phyloP scores from a whole-genome alignment of 2,888 invertebrate genomes.

The Acrobasis repandana region DNA sequence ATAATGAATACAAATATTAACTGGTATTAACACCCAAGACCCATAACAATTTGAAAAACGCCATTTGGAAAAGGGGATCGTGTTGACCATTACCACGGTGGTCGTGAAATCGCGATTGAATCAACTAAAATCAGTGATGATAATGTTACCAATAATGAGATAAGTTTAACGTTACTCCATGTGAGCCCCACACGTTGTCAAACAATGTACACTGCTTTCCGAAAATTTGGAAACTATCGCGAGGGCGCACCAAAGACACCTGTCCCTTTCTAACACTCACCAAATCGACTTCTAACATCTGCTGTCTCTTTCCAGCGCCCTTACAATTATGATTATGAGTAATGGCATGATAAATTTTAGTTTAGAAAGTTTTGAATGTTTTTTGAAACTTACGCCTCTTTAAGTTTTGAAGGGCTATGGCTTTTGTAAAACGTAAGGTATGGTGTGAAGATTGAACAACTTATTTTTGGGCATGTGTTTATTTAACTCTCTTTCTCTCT shows the following conservation, averaged over 20 bases:
- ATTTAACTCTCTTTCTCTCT: not conserved
- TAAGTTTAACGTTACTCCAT: slow-evolving; percentile 39
- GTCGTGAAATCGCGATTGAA: too few relatives aligned
- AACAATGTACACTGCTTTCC: slow-evolving; percentile 76
- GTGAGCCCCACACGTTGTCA: slow-evolving; percentile 55
- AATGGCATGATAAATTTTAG: slow-evolving; percentile 51
- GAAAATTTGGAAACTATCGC: slow-evolving; percentile 81
- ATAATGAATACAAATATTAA: too few relatives aligned
- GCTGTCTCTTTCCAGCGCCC: slow-evolving; percentile 41
- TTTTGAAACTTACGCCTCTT: slow-evolving; percentile 20
- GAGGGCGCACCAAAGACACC: slow-evolving; percentile 70
- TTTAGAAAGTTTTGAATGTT: slow-evolving; percentile 25
- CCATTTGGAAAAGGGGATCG: too few relatives aligned
- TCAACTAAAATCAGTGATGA: too few relatives aligned
- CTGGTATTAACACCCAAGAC: too few relatives aligned
- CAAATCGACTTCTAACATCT: slow-evolving; percentile 18
- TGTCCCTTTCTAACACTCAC: slow-evolving; percentile 46
- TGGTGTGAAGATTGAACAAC: not conserved
- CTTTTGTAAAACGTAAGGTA: not conserved
- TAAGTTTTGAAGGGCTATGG: not conserved
- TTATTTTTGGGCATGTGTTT: not conserved
- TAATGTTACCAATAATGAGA: too few relatives aligned
- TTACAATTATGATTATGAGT: slow-evolving; percentile 62
- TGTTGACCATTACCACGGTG: too few relatives aligned
- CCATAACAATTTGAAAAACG: too few relatives aligned